Evolutionary conservation across 1,140 invertebrate genomes (phyloP).

Genomic region (Bombyx mandarina): DNA sequence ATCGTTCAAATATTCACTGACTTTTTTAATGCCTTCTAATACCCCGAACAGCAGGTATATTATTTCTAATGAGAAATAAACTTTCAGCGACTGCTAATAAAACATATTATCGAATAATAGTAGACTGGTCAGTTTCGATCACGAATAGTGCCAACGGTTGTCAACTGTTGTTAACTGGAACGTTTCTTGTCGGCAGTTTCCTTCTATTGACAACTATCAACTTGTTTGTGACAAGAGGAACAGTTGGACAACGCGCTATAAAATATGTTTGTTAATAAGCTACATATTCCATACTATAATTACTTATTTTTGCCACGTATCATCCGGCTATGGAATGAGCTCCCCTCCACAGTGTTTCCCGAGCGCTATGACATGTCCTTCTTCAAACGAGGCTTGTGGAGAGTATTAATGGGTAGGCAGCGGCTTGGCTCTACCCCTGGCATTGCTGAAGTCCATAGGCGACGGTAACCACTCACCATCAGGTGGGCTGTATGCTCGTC

Average conservation of each 20-base stretch:
- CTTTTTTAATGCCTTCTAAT: not conserved
- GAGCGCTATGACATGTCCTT: no score
- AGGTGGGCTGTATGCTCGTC: no score
- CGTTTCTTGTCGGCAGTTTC: constrained; percentile 25
- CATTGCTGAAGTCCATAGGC: no score
- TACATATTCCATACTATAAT: no score
- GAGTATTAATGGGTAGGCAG: no score
- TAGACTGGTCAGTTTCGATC: constrained; percentile 4
- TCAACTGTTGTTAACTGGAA: constrained; percentile 25
- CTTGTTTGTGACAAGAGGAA: constrained; percentile 18
- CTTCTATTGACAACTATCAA: constrained; percentile 23
- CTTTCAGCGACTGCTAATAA: constrained; percentile 18
- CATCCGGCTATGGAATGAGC: no score
- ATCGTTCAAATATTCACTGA: not conserved
- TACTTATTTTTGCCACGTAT: no score
- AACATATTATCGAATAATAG: constrained; percentile 16
- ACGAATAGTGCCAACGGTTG: constrained; percentile 9
- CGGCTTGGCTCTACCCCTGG: no score
- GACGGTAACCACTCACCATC: no score
- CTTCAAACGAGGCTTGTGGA: no score
- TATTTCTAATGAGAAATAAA: not conserved
- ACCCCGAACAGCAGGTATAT: not conserved
- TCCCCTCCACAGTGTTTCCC: no score
- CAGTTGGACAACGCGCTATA: not conserved
- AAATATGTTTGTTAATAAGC: no score